Conservation (phyloP, 2,113 vertebrate genomes). For the Meriones unguiculatus region DNA sequence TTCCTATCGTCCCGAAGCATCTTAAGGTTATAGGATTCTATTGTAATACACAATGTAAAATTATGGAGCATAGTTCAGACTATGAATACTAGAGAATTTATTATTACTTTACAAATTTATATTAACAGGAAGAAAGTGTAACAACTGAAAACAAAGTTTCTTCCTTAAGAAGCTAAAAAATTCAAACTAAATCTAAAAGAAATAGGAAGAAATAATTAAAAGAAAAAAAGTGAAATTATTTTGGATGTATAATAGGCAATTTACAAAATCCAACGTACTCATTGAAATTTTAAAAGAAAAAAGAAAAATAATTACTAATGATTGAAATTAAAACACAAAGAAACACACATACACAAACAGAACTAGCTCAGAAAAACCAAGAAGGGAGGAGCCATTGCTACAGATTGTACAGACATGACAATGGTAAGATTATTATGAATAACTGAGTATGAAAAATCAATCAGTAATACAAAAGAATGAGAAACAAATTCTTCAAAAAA, state of each 20-base stretch:
- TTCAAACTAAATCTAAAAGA: neutral
- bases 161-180: neutral
- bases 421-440: neutral
- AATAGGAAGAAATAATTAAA: neutral
- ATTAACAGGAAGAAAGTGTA: neutral
- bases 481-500: constrained; percentile 2
- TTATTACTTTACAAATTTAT: neutral
- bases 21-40: neutral
- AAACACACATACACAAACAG: neutral
- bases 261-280: neutral
- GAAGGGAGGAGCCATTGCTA: neutral
- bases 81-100: neutral
- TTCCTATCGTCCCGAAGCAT: no score
- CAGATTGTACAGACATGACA: neutral
- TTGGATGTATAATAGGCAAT: neutral
- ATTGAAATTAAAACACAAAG: neutral
- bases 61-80: no score
- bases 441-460: neutral
- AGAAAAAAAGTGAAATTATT: neutral
- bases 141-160: neutral
- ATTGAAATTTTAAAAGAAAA: neutral
- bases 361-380: neutral
- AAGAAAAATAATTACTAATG: neutral
- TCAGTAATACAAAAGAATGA: neutral
- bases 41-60: neutral